These are phyloP conservation scores for Tapirus indicus DNA, from an alignment of 2,797 vertebrate species.

Conservation along the genomic window DNA sequence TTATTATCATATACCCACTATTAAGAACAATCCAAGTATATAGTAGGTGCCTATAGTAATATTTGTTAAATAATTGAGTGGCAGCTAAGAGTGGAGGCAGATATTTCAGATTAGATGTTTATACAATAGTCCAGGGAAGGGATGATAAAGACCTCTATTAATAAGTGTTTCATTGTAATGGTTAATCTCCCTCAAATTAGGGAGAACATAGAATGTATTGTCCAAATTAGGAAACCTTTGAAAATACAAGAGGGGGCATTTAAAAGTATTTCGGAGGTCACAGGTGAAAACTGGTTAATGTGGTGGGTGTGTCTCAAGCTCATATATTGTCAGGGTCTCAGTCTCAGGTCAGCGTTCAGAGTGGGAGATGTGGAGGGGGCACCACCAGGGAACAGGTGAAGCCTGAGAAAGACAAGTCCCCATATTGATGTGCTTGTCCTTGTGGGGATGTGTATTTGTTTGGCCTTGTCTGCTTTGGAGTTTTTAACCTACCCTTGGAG, in stretches of 20 bases:
- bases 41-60: neutral
- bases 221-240: neutral
- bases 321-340: neutral
- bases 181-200: neutral
- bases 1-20: neutral
- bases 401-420: neutral
- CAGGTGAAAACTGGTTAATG: neutral
- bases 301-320: neutral
- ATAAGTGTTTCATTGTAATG: neutral
- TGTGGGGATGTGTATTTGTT: neutral
- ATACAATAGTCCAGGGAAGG: neutral
- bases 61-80: constrained; percentile 17
- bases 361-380: too few species aligned
- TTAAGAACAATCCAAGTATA: neutral
- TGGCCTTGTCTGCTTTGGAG: neutral
- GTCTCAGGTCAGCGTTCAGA: neutral
- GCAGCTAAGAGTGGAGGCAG: neutral
- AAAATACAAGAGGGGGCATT: neutral
- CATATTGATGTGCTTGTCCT: neutral
- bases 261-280: constrained; percentile 18
- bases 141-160: neutral
- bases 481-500: neutral
- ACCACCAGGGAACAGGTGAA: neutral
- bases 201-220: neutral
- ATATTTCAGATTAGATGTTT: neutral